Percentiles rank a stretch among this genome's conserved stretches.
phyloP scores from a whole-genome alignment of 1,140 invertebrate species.

The Sycophaga agraensis region DNA sequence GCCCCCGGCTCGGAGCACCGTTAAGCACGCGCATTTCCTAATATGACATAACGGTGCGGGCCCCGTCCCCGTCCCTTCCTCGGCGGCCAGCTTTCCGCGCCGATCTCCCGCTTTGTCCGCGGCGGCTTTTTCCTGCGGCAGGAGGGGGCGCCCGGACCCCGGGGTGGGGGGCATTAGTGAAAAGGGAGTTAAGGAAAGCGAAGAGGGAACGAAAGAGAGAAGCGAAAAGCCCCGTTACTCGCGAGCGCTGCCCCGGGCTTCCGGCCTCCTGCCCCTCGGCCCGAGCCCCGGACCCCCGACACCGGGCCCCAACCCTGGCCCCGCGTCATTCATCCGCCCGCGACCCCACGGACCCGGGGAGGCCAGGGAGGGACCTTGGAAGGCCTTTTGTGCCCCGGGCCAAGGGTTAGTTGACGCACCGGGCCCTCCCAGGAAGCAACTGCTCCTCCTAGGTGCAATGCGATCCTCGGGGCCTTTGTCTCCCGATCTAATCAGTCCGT shows the following conservation, averaged over 20 bases:
- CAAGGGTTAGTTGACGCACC: no score
- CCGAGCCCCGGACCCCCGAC: background rate
- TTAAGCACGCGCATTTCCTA: constrained; percentile 53
- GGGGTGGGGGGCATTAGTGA: constrained; percentile 5
- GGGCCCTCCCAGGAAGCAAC: no score
- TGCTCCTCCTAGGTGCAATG: no score
- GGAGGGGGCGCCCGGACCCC: background rate
- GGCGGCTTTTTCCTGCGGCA: background rate
- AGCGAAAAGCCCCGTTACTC: constrained; percentile 25
- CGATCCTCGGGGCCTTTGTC: no score
- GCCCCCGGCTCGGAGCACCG: constrained; percentile 34
- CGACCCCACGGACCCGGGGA: background rate
- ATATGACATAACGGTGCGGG: constrained; percentile 55
- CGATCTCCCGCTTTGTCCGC: background rate
- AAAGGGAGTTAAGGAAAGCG: constrained; percentile 27
- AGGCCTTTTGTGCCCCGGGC: no score
- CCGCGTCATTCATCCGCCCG: constrained; percentile 4
- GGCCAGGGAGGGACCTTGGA: no score
- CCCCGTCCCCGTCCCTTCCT: constrained; percentile 30
- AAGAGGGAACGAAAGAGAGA: constrained; percentile 23
- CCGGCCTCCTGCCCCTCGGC: background rate
- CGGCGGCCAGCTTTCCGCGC: background rate
- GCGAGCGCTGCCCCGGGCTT: constrained; percentile 10
- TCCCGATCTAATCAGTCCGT: no score
- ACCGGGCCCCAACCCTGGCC: background rate